A percentile compares a stretch with the other conserved stretches of the same genome.
Conservation (phyloP, 2,888 invertebrate species). For the Anorthoa munda region DNA sequence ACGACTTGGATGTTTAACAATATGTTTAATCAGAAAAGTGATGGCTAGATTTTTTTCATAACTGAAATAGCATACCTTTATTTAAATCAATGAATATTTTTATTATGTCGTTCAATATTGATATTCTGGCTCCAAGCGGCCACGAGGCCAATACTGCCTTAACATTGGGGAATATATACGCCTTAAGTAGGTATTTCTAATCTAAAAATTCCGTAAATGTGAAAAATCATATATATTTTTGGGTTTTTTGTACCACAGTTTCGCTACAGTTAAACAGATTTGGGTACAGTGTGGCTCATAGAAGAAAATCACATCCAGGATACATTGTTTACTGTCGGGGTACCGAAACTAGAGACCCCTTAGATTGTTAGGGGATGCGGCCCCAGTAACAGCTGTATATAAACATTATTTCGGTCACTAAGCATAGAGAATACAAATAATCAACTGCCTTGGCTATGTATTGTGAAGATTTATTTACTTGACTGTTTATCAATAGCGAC, state of each 20-base stretch:
- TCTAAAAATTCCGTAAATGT: neutral
- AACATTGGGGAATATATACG: no score
- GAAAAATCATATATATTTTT: neutral
- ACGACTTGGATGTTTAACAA: no score
- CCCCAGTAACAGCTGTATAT: neutral
- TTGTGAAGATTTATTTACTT: slow-evolving; percentile 27
- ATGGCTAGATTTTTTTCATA: no score
- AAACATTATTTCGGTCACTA: neutral
- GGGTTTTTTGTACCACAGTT: neutral
- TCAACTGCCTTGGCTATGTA: slow-evolving; percentile 1
- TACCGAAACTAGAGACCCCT: neutral
- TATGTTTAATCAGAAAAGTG: no score
- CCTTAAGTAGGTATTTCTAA: no score
- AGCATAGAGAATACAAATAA: neutral
- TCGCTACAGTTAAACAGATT: neutral
- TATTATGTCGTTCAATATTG: no score
- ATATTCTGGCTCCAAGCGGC: no score
- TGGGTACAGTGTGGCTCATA: neutral
- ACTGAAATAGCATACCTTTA: no score
- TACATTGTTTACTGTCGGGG: neutral
- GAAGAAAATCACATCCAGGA: neutral
- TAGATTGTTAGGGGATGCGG: neutral
- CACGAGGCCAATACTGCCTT: no score
- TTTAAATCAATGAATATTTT: no score
- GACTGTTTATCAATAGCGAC: slow-evolving; percentile 45